A percentile compares a stretch with the other conserved stretches of the same genome.
phyloP scores from a whole-genome alignment of 2,797 vertebrate genomes.

The Nasua narica region DNA sequence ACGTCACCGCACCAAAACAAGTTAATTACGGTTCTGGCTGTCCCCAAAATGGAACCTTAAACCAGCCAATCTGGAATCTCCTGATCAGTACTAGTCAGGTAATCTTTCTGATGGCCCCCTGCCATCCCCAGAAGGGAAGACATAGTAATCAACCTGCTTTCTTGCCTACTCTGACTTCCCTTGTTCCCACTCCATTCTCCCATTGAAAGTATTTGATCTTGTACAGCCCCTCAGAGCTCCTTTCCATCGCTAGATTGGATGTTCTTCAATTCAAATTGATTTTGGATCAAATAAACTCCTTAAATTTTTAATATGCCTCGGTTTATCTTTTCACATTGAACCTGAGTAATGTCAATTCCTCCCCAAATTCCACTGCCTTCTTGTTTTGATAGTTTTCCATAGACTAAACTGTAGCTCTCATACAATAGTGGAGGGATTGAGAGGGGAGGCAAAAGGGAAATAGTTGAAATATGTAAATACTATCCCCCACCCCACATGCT shows the following conservation, averaged over 20 bases:
- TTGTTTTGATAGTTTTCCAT: not conserved
- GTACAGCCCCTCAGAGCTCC: not conserved
- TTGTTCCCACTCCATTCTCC: not conserved
- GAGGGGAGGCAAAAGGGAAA: too few species aligned
- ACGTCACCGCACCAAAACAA: rapidly evolving
- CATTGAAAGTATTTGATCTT: not conserved
- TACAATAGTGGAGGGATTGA: not conserved
- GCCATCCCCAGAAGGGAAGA: not conserved
- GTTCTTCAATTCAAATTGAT: not conserved
- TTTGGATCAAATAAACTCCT: not conserved
- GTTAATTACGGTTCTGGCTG: not conserved
- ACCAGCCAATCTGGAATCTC: not conserved
- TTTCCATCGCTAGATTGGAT: not conserved
- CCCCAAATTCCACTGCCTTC: not conserved
- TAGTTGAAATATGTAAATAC: not conserved
- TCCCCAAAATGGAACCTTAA: not conserved
- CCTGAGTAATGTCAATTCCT: not conserved
- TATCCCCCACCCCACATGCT: not conserved
- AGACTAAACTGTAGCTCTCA: not conserved
- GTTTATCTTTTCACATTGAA: not conserved
- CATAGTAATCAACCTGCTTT: not conserved
- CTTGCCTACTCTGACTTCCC: not conserved
- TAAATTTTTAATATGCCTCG: not conserved
- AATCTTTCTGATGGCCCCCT: not conserved
- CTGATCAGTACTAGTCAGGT: not conserved